These are phyloP conservation scores for Metopia argyrocephala DNA, from an alignment of 2,888 invertebrate genomes.

Conservation along the genomic window DNA sequence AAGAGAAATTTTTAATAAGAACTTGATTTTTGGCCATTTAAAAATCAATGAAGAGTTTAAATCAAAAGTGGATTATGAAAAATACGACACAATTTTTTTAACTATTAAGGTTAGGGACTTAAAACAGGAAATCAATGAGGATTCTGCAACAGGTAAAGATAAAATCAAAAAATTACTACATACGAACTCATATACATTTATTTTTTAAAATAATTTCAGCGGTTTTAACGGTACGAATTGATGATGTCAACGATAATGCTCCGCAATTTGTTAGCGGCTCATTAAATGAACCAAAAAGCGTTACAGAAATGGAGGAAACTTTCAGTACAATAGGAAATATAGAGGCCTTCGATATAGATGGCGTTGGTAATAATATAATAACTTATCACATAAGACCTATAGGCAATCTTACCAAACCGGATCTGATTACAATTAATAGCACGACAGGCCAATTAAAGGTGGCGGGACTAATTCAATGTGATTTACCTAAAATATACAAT, in stretches of 20 bases:
- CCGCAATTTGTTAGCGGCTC: conserved; percentile 81
- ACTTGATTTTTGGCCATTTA: conserved; percentile 66
- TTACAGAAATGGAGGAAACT: conserved; percentile 80
- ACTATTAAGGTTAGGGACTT: conserved; percentile 80
- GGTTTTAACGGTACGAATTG: conserved; percentile 81
- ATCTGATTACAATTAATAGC: conserved; percentile 80
- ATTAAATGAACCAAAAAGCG: conserved; percentile 77
- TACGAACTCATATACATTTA: too few relatives aligned
- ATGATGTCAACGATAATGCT: conserved; percentile 83
- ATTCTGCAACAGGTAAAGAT: conserved; percentile 79
- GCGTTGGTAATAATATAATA: conserved; percentile 81
- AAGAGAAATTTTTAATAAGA: conserved; percentile 48
- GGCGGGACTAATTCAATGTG: conserved; percentile 80
- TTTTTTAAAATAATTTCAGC: conserved; percentile 78
- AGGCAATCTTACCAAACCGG: conserved; percentile 73
- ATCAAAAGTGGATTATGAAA: conserved; percentile 81
- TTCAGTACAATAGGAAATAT: conserved; percentile 81
- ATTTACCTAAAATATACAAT: conserved; percentile 78
- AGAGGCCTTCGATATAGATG: conserved; percentile 82
- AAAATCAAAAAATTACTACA: too few relatives aligned
- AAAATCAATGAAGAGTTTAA: conserved; percentile 66
- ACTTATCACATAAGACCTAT: conserved; percentile 79
- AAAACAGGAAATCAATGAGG: conserved; percentile 79
- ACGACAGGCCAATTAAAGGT: conserved; percentile 81
- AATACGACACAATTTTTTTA: conserved; percentile 81